Evolutionary conservation across 2,888 invertebrate genomes (phyloP).

Genomic region (Glaucopsyche alexis): DNA sequence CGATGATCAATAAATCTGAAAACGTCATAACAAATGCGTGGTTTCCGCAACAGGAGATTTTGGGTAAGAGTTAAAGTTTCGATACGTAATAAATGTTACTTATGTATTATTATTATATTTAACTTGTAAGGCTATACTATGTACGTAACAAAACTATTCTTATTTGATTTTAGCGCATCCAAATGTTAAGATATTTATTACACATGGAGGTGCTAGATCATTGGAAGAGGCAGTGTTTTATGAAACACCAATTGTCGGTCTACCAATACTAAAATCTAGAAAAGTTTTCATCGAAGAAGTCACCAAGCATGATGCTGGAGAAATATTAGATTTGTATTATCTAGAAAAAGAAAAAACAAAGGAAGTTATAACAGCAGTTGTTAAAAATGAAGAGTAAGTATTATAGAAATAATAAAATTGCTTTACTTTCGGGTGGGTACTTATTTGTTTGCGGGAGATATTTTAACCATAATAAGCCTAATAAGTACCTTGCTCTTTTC

Average conservation of each 20-base stretch:
- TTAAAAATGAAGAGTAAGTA: constrained; percentile 56
- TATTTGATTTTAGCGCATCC: constrained; percentile 58
- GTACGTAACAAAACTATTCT: background rate
- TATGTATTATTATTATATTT: background rate
- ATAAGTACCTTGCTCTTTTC: background rate
- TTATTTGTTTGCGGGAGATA: background rate
- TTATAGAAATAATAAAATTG: background rate
- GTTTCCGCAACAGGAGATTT: constrained; percentile 79
- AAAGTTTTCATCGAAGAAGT: constrained; percentile 63
- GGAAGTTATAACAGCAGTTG: constrained; percentile 52
- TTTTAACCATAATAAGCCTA: background rate
- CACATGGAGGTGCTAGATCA: constrained; percentile 69
- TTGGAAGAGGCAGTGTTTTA: constrained; percentile 71
- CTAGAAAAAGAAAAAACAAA: constrained; percentile 60
- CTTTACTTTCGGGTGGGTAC: no score
- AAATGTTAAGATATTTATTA: constrained; percentile 67
- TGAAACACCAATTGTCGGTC: constrained; percentile 64
- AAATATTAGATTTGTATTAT: constrained; percentile 60
- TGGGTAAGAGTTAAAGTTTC: constrained; percentile 56
- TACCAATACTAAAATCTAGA: constrained; percentile 60
- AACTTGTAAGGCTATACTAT: no score
- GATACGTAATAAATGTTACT: no score
- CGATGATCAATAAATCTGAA: constrained; percentile 59
- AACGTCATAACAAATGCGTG: constrained; percentile 71
- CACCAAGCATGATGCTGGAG: constrained; percentile 61